A percentile compares a stretch with the other conserved stretches of the same genome.
Evolutionary conservation across 2,113 vertebrate species (phyloP).

Genomic region (Cathartes aura): DNA sequence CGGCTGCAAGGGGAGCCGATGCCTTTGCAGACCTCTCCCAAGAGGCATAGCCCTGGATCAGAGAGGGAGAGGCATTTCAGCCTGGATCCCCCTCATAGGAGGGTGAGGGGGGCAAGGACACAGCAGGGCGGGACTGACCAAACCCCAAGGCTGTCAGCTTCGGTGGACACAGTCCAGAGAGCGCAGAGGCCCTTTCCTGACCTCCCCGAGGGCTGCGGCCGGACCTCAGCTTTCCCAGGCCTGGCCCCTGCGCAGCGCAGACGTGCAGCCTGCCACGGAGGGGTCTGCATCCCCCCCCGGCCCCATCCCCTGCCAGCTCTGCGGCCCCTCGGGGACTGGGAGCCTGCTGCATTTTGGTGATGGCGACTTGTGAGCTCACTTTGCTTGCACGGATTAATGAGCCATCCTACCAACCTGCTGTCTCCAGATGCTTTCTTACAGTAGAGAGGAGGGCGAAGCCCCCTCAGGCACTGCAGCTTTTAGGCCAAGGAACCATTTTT

Average conservation of each 20-base stretch:
- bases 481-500: neutral
- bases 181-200: neutral
- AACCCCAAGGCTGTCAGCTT: neutral
- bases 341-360: neutral
- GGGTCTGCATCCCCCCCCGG: neutral
- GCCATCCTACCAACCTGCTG: neutral
- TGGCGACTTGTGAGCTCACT: fast-evolving
- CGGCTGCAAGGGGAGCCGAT: fast-evolving
- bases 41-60: fast-evolving
- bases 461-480: neutral
- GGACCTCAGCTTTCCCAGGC: neutral
- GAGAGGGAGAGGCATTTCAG: neutral
- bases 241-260: fast-evolving
- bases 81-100: neutral
- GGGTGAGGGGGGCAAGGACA: neutral
- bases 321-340: neutral
- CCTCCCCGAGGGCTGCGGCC: neutral
- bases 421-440: neutral
- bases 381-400: fast-evolving
- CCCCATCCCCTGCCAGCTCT: neutral
- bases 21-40: neutral
- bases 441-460: neutral
- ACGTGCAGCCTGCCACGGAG: neutral
- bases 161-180: neutral
- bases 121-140: neutral